These are phyloP conservation scores for Trissolcus brochymenae DNA, from an alignment of 2,888 invertebrate species.

Conservation along the genomic window DNA sequence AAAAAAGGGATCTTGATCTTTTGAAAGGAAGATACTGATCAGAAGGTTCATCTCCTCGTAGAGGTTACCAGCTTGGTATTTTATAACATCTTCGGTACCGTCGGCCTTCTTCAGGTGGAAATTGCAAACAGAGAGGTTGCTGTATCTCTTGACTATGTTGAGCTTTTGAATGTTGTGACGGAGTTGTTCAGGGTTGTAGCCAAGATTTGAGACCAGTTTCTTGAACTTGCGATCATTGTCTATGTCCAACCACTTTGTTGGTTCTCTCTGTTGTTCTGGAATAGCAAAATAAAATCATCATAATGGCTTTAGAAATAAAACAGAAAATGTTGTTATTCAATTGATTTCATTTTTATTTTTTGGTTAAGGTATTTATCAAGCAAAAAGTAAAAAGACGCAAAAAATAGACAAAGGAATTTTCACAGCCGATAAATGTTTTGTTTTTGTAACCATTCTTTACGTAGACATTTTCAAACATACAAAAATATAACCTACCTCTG, in stretches of 20 bases:
- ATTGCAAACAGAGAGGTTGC: not conserved
- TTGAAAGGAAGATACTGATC: not conserved
- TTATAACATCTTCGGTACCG: not conserved
- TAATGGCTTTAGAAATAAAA: no score
- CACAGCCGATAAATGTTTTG: no score
- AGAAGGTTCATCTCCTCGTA: conserved; percentile 5
- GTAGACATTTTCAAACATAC: no score
- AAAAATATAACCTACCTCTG: no score
- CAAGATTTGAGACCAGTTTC: not conserved
- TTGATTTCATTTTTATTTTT: not conserved
- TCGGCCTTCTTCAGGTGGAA: not conserved
- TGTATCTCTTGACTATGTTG: not conserved
- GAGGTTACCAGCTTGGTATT: not conserved
- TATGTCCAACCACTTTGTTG: not conserved
- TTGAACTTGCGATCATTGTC: not conserved
- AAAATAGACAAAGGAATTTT: no score
- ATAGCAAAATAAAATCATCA: no score
- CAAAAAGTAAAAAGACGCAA: not conserved
- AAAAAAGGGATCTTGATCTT: no score
- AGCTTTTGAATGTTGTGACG: not conserved
- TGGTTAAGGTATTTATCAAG: not conserved
- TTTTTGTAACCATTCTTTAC: no score
- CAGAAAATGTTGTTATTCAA: not conserved
- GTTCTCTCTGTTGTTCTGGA: not conserved
- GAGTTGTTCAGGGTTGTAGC: conserved; percentile 13